Percentiles rank a stretch among this genome's conserved stretches.
phyloP scores from a whole-genome alignment of 2,888 invertebrate genomes.

The Dermolepida albohirtum region DNA sequence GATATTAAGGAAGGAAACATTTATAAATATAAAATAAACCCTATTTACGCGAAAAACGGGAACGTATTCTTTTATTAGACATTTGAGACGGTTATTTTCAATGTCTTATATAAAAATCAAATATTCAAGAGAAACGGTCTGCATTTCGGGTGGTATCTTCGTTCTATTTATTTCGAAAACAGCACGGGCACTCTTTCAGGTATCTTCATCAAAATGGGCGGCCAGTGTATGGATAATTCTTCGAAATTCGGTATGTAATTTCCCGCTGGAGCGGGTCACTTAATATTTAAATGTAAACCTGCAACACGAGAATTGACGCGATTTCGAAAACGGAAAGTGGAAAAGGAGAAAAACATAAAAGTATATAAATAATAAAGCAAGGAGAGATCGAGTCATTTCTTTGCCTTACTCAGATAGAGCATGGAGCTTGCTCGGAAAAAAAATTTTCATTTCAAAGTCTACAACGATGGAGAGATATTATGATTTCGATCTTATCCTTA shows the following conservation, averaged over 20 bases:
- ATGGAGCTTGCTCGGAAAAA: not conserved
- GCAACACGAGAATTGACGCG: conserved; percentile 52
- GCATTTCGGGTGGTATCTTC: conserved; percentile 3
- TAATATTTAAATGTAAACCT: conserved; percentile 55
- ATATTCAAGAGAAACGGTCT: conserved; percentile 26
- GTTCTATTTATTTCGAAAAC: conserved; percentile 10
- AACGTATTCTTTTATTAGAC: conserved; percentile 16
- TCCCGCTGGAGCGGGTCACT: conserved; percentile 52
- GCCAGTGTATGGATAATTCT: conserved; percentile 44
- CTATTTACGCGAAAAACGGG: conserved; percentile 9
- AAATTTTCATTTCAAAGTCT: too few relatives aligned
- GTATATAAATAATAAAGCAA: conserved; percentile 54
- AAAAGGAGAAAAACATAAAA: conserved; percentile 48
- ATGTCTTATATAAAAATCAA: conserved; percentile 36
- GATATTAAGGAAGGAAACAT: too few relatives aligned
- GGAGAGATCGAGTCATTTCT: conserved; percentile 46
- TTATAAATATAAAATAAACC: conserved; percentile 19
- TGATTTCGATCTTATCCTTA: too few relatives aligned
- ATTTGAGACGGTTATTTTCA: conserved; percentile 31
- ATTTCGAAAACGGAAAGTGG: conserved; percentile 46
- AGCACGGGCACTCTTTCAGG: conserved; percentile 13
- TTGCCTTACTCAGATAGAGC: not conserved
- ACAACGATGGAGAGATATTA: too few relatives aligned
- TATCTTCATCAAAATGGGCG: not conserved
- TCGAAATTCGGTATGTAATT: conserved; percentile 51